These are phyloP conservation scores for Meteorus colon DNA, from an alignment of 2,888 invertebrate species.

Conservation along the genomic window DNA sequence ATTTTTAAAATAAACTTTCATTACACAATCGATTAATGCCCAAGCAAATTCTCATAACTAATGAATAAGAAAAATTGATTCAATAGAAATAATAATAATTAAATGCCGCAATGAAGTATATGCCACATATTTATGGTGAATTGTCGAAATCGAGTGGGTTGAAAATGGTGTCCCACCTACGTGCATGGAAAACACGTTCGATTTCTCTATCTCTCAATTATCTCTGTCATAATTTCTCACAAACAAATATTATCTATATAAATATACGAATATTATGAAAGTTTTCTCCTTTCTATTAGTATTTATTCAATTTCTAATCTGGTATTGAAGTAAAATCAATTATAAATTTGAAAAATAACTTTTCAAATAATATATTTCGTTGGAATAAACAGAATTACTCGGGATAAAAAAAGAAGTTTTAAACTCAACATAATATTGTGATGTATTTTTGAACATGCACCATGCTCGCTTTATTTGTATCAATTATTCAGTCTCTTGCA, in stretches of 20 bases:
- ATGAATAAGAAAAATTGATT: conserved; percentile 12
- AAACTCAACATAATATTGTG: too few relatives aligned
- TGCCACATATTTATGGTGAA: conserved; percentile 35
- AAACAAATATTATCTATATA: conserved; percentile 9
- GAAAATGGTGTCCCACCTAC: conserved; percentile 62
- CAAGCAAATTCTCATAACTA: conserved; percentile 10
- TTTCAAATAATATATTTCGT: too few relatives aligned
- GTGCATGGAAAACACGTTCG: conserved; percentile 45
- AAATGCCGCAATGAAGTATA: neutral
- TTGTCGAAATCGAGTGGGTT: conserved; percentile 62
- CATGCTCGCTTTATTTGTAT: too few relatives aligned
- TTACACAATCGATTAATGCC: conserved; percentile 58
- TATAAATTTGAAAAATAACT: too few relatives aligned
- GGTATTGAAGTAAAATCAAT: too few relatives aligned
- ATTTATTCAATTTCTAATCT: too few relatives aligned
- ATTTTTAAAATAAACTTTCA: conserved; percentile 35
- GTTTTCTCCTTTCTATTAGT: neutral
- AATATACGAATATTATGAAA: neutral
- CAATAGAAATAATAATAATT: conserved; percentile 1
- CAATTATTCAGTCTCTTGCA: too few relatives aligned
- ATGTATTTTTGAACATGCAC: too few relatives aligned
- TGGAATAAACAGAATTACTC: too few relatives aligned
- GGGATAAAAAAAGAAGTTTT: too few relatives aligned
- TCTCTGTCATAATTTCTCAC: conserved; percentile 21
- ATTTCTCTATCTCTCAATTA: conserved; percentile 40